Base-by-base conservation (phyloP, 2,888 invertebrate genomes). In the Temnothorax ravouxi region DNA sequence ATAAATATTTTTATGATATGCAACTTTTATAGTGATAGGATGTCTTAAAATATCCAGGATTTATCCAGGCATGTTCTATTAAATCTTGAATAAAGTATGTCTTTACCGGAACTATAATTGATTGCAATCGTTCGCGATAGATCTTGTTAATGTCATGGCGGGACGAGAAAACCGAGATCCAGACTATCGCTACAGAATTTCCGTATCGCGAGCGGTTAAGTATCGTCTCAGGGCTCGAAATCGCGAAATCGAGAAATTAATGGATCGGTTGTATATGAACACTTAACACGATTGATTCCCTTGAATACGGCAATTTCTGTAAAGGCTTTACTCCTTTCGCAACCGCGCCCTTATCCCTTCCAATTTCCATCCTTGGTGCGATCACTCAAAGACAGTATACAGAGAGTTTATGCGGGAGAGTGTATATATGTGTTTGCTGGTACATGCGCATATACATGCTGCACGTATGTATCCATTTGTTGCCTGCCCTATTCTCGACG, bases 221-320 rank as follows among this genome's bases (percentile, higher is more conserved):
- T 82, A 79, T 86, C 71, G 67, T 80, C 79, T 80, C 75, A 41
- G 77, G 34, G 47, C 66, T 66, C 38, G 87, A 84, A 47, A 89
- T 89, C 83, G 84, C 72, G 76, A 29, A 29, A 29, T 29, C 29
- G 29, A 83, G 89, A 88, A 88, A 88, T 88, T 88, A 88, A 84
- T 84, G 86, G 87, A 87, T 87, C 87, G 86, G 83, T 77, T 84
- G 87, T 89, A 86, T 89, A 86, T 89, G 86, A 86, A 84, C 89
- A 88, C 87, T 88, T 88, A 87, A 86, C 88, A 86, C 89, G 88
- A 89, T 88, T 88, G 88, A 88, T 88, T 89, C 84, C 38, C 81
- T 50, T 69, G 88, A 89, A 89, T 83, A 82, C 85, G 82, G 76
- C 84, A 80, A 85, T 86, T 87, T 84, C 77, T 56, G 67, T 85